These are phyloP conservation scores for Emys orbicularis DNA, from an alignment of 2,797 vertebrate genomes.

Conservation along the genomic window DNA sequence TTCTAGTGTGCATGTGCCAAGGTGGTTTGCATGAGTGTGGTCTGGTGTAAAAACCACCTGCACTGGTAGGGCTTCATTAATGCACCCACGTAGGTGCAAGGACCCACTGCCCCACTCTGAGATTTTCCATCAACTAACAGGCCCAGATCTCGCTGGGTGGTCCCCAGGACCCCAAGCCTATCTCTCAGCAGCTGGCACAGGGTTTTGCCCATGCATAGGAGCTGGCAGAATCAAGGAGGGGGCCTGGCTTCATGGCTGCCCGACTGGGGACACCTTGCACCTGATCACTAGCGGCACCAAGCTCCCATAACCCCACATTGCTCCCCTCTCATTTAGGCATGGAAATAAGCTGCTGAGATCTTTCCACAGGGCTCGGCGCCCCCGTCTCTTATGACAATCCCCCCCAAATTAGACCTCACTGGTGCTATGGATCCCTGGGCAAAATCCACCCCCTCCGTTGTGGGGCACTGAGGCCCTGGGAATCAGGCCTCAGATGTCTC, in stretches of 20 bases:
- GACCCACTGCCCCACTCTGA: neutral
- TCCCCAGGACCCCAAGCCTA: neutral
- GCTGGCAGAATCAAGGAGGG: no score
- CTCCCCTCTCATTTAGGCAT: neutral
- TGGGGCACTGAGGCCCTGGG: neutral
- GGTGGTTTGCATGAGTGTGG: neutral
- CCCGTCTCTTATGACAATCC: neutral
- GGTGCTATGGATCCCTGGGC: neutral
- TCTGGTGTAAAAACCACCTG: neutral
- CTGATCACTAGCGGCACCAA: fast-evolving
- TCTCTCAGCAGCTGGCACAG: neutral
- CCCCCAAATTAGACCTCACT: neutral
- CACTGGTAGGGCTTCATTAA: neutral
- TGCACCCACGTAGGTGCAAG: neutral
- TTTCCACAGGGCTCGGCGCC: neutral
- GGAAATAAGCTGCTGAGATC: neutral
- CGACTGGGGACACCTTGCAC: neutral
- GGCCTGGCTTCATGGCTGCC: neutral
- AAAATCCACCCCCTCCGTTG: neutral
- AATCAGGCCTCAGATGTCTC: neutral
- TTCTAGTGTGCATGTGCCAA: neutral
- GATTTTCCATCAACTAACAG: neutral
- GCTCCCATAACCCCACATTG: neutral
- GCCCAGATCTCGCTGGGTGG: neutral
- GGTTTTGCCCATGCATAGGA: neutral